These are phyloP conservation scores for Onychostruthus taczanowskii DNA, from an alignment of 2,113 vertebrate species.

Conservation along the genomic window DNA sequence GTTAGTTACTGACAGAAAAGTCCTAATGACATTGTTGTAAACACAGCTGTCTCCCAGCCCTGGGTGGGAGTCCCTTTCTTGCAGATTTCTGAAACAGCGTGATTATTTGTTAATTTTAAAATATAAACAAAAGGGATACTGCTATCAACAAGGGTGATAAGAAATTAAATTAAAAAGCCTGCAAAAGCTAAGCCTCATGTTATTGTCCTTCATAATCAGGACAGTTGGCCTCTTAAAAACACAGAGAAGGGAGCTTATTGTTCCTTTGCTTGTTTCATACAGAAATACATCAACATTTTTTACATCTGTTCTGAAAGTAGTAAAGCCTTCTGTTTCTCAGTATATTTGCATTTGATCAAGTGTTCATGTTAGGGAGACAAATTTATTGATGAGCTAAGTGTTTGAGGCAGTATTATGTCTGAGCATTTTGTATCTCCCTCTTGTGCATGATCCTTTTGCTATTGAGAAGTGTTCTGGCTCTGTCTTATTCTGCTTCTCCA, in stretches of 20 bases:
- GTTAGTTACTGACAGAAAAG: neutral
- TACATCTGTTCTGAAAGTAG: neutral
- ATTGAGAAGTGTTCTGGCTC: rapidly evolving
- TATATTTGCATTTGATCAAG: neutral
- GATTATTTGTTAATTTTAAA: conserved; percentile 13
- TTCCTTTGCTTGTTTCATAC: neutral
- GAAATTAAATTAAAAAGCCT: neutral
- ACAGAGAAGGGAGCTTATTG: neutral
- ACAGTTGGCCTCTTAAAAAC: neutral
- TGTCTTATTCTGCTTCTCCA: neutral
- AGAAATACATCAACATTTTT: neutral
- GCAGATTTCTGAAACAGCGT: neutral
- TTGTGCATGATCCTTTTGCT: neutral
- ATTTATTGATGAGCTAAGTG: neutral
- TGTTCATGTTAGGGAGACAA: neutral
- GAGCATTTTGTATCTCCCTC: neutral
- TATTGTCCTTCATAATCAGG: neutral
- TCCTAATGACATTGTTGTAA: neutral
- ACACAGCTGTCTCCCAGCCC: neutral
- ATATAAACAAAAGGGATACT: neutral
- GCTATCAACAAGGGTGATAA: neutral
- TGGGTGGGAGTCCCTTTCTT: neutral
- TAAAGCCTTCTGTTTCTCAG: neutral
- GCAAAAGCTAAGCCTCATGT: neutral
- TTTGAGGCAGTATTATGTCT: neutral